These are phyloP conservation scores for Megalopta genalis DNA, from an alignment of 1,140 invertebrate species.

Conservation along the genomic window DNA sequence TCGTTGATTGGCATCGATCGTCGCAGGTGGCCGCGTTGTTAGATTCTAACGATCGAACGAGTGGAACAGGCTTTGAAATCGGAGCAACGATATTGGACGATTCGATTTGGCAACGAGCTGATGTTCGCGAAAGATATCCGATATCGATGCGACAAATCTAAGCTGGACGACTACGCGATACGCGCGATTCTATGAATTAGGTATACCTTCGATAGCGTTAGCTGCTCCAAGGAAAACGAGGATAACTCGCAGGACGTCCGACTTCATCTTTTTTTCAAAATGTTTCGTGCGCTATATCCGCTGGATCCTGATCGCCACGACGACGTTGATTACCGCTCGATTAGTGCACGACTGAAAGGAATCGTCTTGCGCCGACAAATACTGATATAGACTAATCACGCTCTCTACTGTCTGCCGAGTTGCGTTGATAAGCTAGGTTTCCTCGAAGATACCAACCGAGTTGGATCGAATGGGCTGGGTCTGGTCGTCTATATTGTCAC, in stretches of 20 bases:
- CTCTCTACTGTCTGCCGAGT: background rate
- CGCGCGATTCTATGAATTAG: background rate
- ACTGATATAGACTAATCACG: background rate
- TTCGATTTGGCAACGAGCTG: too few relatives aligned
- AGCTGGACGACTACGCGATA: background rate
- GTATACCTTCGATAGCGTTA: constrained; percentile 27
- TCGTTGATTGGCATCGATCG: background rate
- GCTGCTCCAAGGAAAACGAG: background rate
- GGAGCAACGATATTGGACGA: too few relatives aligned
- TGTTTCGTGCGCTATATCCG: too few relatives aligned
- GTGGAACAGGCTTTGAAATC: too few relatives aligned
- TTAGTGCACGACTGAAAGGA: background rate
- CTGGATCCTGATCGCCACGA: too few relatives aligned
- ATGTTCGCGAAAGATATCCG: too few relatives aligned
- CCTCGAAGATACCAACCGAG: background rate
- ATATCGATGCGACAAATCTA: too few relatives aligned
- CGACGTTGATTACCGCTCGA: background rate
- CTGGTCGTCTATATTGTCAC: background rate
- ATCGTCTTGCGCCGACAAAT: background rate
- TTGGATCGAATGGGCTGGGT: background rate
- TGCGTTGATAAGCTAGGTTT: background rate
- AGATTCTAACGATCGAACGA: too few relatives aligned
- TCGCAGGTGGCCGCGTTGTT: background rate
- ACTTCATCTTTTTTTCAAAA: background rate
- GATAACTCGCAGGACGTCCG: background rate